Evolutionary conservation across 2,888 invertebrate species (phyloP), one percentile per base, ranked within the genome.

Genomic region (Poecilobothrus nobilitatus): DNA sequence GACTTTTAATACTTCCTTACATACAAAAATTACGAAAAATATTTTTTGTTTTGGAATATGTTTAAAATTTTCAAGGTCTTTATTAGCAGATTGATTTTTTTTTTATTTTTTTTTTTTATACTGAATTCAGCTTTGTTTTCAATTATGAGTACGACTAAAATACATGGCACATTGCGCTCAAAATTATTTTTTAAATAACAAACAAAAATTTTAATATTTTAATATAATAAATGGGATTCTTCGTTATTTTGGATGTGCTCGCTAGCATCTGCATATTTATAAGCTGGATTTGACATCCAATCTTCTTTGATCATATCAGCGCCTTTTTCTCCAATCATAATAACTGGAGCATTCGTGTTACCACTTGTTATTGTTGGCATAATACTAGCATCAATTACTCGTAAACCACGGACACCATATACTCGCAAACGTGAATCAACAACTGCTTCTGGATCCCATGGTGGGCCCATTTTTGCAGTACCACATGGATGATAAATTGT

Each of bases 261-360:
- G 15, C 61, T 69, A 2, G 63, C 66, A 70, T 71, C 62, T 66
- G 70, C 72, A 4, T 75, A 73, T 68, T 76, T 77, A 70, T 81
- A 80, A 66, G 78, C 79, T 4, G 80, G 80, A 76, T 80, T 81
- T 18, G 74, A 82, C 75, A 73, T 88, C 93, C 93, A 94, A 80
- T 93, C 92, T 80, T 90, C 87, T 80, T 94, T 94, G 69, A 94
- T 88, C 76, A 94, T 83, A 83, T 94, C 94, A 0, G 94, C 86
- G 7, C 92, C 94, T 78, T 94, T 94, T 77, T 95, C 94, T 0
- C 88, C 94, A 41, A 94, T 91, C 94, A 94, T 94, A 67, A 94
- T 92, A n/a, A 90, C 89, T 0, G 94, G 93, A 0, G 94, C 95
- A 79, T 94, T 94, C 1, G 94, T 94, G 77, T 95, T 94, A 9